Base-by-base conservation (phyloP, 2,888 invertebrate genomes). In the Lomographa bimaculata region DNA sequence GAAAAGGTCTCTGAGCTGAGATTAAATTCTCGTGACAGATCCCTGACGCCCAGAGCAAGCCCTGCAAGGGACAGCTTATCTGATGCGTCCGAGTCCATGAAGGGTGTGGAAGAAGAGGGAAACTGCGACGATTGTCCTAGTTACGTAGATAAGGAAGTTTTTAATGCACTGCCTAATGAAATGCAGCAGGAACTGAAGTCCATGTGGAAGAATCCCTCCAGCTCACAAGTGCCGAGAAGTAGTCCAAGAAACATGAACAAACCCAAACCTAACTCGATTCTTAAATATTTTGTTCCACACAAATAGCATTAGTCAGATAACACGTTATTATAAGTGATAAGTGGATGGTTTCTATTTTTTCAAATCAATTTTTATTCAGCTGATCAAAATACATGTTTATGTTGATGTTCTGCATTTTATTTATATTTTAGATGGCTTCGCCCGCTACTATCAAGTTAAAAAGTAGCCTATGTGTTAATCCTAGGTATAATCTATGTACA, bases 111-210 rank as follows among this genome's bases (percentile, higher is more conserved):
- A 18, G 86, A 87, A 42, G 79, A 78, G 32, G 70, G 71, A 1
- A 75, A 68, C 47, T 84, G 82, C 60, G 79, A 89, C 40, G 85
- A 85, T 48, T 93, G 93, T 68, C 94, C 94, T 1, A 90, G 92
- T 40, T 91, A 92, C 54, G 92, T 92, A 7, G 93, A 94, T 77
- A 90, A 91, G 35, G 90, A 91, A 56, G 93, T 94, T 27, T 94
- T 95, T 63, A 91, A 90, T 53, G 92, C 94, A 50, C 79, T 95
- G 51, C 95, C 95, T 0, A 77, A 90, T 12, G 93, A 94, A 29
- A 89, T 95, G 73, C 94, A 94, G 70, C 91, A 93, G 57, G 95
- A 95, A 71, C 79, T 95, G 9, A 92, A 93, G 67, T 87, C 89
- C n/a, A 92, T 93, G 64, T 94, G 93, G 92, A 91, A 90, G 48